Percentiles rank a stretch among this genome's conserved stretches.
Evolutionary conservation across 2,113 vertebrate genomes (phyloP).

Genomic region (Pomatorhinus ruficollis): DNA sequence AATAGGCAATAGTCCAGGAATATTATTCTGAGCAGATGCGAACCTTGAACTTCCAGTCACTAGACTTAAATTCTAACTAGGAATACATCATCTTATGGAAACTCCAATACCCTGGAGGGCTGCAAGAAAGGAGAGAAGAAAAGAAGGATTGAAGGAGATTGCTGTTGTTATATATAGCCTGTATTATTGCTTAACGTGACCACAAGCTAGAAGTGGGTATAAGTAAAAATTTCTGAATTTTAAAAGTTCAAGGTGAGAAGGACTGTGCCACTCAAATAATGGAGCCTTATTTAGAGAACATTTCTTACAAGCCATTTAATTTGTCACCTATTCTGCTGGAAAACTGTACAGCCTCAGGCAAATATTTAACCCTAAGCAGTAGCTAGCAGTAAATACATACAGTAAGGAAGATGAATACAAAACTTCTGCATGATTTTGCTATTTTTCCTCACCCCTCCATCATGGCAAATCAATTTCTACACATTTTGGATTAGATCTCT

Average conservation of each 20-base stretch:
- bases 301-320: background rate
- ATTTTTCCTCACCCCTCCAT: background rate
- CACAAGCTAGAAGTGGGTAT: background rate
- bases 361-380: background rate
- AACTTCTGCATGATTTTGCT: background rate
- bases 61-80: constrained; percentile 12
- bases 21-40: background rate
- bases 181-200: background rate
- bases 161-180: background rate
- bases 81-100: background rate
- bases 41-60: constrained; percentile 53
- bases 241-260: background rate
- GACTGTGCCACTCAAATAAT: background rate
- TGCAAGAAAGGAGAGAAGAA: background rate
- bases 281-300: background rate
- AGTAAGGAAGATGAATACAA: background rate
- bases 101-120: background rate
- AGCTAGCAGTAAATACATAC: background rate
- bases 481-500: background rate
- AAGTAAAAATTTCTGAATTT: background rate
- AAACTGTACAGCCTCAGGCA: background rate
- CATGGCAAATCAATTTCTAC: background rate
- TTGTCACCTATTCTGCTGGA: background rate
- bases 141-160: background rate
- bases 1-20: constrained; percentile 25